Evolutionary conservation across 2,113 vertebrate genomes (phyloP).

Genomic region (Strix aluco): DNA sequence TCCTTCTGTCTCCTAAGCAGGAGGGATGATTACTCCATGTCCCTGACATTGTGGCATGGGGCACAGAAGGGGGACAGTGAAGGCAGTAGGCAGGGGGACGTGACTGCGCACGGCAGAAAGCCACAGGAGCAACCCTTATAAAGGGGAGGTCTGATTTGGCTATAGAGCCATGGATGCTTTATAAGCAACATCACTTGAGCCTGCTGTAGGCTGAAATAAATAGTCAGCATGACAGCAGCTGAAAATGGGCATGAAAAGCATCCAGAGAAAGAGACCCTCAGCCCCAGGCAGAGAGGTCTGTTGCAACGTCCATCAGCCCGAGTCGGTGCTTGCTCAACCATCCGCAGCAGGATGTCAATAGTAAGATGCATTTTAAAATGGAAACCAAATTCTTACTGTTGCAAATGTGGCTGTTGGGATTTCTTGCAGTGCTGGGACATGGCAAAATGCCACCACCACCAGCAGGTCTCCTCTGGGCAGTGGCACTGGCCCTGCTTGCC

Average conservation of each 20-base stretch:
- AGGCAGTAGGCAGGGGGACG: background rate
- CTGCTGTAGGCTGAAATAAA: background rate
- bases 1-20: background rate
- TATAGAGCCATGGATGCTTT: background rate
- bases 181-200: background rate
- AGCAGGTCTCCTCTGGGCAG: background rate
- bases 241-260: background rate
- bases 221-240: background rate
- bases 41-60: rapidly evolving
- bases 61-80: background rate
- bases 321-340: rapidly evolving
- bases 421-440: background rate
- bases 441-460: background rate
- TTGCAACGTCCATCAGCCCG: rapidly evolving
- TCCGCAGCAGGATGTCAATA: rapidly evolving
- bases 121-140: background rate
- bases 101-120: rapidly evolving
- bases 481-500: background rate
- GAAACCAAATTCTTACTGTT: background rate
- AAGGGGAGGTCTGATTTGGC: background rate
- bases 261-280: background rate
- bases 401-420: background rate
- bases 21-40: background rate
- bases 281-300: background rate
- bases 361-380: background rate